Evolutionary conservation across 2,888 invertebrate species (phyloP), one percentile per base, ranked within the genome.

Genomic region (Trissoscelio sp.): DNA sequence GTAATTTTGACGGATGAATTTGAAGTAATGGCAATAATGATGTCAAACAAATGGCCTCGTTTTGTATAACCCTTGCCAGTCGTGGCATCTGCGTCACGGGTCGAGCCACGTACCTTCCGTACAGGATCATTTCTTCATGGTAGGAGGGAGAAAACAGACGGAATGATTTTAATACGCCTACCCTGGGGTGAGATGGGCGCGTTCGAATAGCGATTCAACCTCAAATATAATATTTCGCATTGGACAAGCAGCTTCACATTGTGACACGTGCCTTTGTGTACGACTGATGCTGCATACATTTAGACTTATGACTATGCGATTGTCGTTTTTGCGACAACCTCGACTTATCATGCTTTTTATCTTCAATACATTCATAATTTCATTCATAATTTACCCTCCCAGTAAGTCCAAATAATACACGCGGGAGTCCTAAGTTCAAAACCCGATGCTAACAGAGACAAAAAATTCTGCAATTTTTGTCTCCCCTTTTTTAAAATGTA

Each of bases 101-200:
- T 28, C 37, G 58, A 16, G 37, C 48, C 28, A 14, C 28, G 80
- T 77, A 80, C 69, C 82, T 84, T 79, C 58, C 77, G 74, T 78
- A 60, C 82, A 81, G 84, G 82, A 79, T 82, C 75, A 67, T 62
- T 77, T 82, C 79, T 82, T 75, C 75, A 79, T 67, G 55, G 51
- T 53, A 57, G 20, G 55, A 79, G 79, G 83, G 82, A 84, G 83
- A 81, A 82, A 73, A 78, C 83, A 79, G 73, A 69, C 83, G 80
- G 87, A 87, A 87, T 88, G 85, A 83, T 75, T 89, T 88, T 88
- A 88, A 88, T 88, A 87, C 87, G 87, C 86, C 88, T 87, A 87
- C 87, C 82, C 82, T 85, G 86, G 87, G 87, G 82, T 79, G 81
- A 77, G 83, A 78, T 70, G 77, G 69, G 3, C 73, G 81, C 81